Percentiles rank a stretch among this genome's conserved stretches.
phyloP scores from a whole-genome alignment of 2,888 invertebrate species.

The Macrosiphum euphorbiae region DNA sequence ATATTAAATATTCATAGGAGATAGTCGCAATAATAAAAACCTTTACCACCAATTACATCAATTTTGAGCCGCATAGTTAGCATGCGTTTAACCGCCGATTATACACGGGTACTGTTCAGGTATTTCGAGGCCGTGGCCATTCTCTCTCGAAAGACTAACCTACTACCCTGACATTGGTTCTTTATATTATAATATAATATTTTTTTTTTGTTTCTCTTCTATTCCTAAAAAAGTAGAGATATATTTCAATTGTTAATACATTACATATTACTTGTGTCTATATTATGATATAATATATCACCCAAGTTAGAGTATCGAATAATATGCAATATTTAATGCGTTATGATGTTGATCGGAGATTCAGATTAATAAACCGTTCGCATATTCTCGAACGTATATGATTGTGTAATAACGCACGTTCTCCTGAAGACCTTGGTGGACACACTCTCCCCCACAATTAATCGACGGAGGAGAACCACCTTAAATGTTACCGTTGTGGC shows the following conservation, averaged over 20 bases:
- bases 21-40: constrained; percentile 51
- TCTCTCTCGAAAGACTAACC: constrained; percentile 50
- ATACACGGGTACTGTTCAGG: constrained; percentile 49
- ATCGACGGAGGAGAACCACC: constrained; percentile 60
- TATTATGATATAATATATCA: background rate
- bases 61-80: constrained; percentile 55
- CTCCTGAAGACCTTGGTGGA: constrained; percentile 62
- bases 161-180: constrained; percentile 53
- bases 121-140: constrained; percentile 62
- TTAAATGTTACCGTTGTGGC: constrained; percentile 59
- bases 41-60: constrained; percentile 62
- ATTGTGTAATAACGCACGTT: constrained; percentile 60
- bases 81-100: constrained; percentile 62
- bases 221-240: background rate
- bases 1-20: constrained; percentile 19
- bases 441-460: constrained; percentile 61
- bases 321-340: constrained; percentile 21
- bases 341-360: constrained; percentile 1
- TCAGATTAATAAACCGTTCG: constrained; percentile 53
- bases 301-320: background rate
- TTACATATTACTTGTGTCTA: background rate
- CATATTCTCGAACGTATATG: constrained; percentile 39
- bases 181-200: background rate
- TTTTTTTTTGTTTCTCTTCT: constrained; percentile 22
- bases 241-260: background rate